phyloP scores from a whole-genome alignment of 1,140 invertebrate species.

The Papilio xuthus region DNA sequence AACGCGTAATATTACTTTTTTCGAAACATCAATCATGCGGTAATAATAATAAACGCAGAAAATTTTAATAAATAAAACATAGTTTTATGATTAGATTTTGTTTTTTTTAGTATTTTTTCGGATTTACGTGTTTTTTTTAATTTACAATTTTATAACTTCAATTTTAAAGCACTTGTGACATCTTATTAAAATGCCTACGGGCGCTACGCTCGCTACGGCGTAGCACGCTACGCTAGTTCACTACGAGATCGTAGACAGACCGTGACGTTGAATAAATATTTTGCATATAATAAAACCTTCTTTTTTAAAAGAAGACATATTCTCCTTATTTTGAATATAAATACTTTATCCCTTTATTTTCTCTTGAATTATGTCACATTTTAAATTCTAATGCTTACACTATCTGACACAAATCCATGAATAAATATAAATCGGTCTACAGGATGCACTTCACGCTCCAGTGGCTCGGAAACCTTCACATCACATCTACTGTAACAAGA shows the following conservation, averaged over 20 bases:
- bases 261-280: constrained; percentile 8
- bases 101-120: too few relatives aligned
- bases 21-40: too few relatives aligned
- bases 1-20: too few relatives aligned
- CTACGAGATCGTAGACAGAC: not conserved
- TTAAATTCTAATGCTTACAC: not conserved
- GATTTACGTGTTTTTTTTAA: too few relatives aligned
- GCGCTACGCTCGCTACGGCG: not conserved
- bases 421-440: not conserved
- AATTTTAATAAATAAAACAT: too few relatives aligned
- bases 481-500: constrained; percentile 46
- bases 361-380: not conserved
- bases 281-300: not conserved
- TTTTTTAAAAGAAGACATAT: not conserved
- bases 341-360: too few relatives aligned
- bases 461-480: constrained; percentile 48
- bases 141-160: too few relatives aligned
- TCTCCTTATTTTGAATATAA: too few relatives aligned
- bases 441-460: constrained; percentile 43
- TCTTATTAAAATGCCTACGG: not conserved
- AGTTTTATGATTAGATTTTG: too few relatives aligned
- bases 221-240: not conserved
- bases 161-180: not conserved
- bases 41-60: too few relatives aligned
- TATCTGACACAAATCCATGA: not conserved